Evolutionary conservation across 1,140 invertebrate genomes (phyloP), one percentile per base, ranked within the genome.

Genomic region (Lineus longissimus): DNA sequence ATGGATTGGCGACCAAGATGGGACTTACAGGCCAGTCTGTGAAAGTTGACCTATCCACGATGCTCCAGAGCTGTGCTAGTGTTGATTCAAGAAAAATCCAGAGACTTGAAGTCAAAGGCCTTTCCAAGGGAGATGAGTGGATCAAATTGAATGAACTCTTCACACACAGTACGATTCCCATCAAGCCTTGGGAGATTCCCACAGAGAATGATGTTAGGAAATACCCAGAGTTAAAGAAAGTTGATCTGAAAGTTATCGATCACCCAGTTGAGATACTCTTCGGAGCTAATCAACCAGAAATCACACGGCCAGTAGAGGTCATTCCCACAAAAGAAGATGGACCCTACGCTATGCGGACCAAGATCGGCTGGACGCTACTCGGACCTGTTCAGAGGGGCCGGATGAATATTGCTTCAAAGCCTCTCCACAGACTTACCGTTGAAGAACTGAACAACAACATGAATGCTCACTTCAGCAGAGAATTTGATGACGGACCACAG

Each of bases 341-440:
- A 51, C 47, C 47, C 4, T 51, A 51, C n/a, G 47, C 47, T 51
- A 51, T 51, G n/a, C 47, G n/a, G 25, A 51, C 47, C n/a, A 27
- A 19, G 25, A n/a, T 51, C 25, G 47, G 47, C 6, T 51, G 47
- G 47, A 51, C 47, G 25, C n/a, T 51, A 51, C 47, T 51, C 25
- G 47, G 47, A n/a, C 47, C 47, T 7, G 47, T 51, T 27, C 47
- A 51, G 47, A 51, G n/a, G 47, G 47, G 47, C 25, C 47, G 47
- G 47, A 9, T 4, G 19, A n/a, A 27, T 23, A 23, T n/a, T n/a
- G n/a, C n/a, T n/a, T n/a, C n/a, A 9, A 51, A 9, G 19, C 25
- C 47, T 7, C 19, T 51, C n/a, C n/a, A 51, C 25, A 51, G 25
- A 51, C 6, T 51, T 19, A 23, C 6, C 9, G 25, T 51, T 23